phyloP scores from a whole-genome alignment of 2,113 vertebrate genomes.

The Malurus melanocephalus region DNA sequence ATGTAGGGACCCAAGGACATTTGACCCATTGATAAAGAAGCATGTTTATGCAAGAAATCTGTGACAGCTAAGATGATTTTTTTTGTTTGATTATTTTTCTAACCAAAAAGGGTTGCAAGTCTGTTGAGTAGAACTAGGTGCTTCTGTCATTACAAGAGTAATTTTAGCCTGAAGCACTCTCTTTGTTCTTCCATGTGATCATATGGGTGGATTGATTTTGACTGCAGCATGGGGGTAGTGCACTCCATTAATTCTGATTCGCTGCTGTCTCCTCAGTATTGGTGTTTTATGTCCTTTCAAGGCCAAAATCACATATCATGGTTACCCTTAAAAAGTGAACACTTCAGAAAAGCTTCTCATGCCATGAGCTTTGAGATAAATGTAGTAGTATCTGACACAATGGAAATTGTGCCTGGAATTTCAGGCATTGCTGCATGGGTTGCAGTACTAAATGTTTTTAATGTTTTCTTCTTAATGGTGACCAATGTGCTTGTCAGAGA shows the following conservation, averaged over 20 bases:
- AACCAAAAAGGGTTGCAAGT: constrained; percentile 16
- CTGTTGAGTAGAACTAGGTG: constrained; percentile 12
- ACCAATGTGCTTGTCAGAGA: constrained; percentile 10
- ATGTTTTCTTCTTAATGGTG: constrained; percentile 29
- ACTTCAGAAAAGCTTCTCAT: background rate
- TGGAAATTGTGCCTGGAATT: background rate
- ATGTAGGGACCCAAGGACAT: background rate
- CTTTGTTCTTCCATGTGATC: constrained; percentile 37
- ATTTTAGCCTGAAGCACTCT: constrained; percentile 27
- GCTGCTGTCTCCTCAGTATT: background rate
- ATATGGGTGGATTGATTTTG: constrained; percentile 50
- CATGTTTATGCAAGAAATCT: background rate
- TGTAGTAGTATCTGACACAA: background rate
- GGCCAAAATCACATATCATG: background rate
- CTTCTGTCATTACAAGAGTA: constrained; percentile 12
- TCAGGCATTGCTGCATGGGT: background rate
- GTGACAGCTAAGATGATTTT: constrained; percentile 23
- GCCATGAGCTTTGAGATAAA: background rate
- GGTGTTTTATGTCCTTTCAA: background rate
- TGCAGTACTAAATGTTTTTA: background rate
- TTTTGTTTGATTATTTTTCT: constrained; percentile 41
- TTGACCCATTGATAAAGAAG: background rate
- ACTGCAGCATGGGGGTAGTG: background rate
- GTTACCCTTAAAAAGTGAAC: constrained; percentile 27
- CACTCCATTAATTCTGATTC: constrained; percentile 29